These are phyloP conservation scores for Cecidostiba fungosa DNA, from an alignment of 2,888 invertebrate species.

Conservation along the genomic window DNA sequence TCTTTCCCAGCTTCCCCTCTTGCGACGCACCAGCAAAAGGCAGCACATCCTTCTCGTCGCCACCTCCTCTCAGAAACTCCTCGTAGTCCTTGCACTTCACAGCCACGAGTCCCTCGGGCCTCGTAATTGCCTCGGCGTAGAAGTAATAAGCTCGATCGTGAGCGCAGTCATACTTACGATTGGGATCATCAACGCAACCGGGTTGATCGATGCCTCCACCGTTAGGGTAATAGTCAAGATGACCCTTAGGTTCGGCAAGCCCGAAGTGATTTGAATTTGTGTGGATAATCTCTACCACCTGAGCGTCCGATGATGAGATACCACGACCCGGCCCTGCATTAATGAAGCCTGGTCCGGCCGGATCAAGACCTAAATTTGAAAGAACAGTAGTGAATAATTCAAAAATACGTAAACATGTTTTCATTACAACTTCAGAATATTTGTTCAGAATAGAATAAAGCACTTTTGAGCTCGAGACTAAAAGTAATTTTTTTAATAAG, in stretches of 20 bases:
- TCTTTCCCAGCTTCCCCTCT: background rate
- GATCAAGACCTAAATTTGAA: slow-evolving; percentile 65
- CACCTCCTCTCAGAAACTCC: background rate
- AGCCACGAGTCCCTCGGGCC: background rate
- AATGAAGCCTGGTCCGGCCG: slow-evolving; percentile 65
- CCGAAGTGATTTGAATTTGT: slow-evolving; percentile 67
- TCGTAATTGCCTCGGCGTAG: slow-evolving; percentile 66
- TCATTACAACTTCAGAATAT: too few species aligned
- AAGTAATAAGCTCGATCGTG: slow-evolving; percentile 65
- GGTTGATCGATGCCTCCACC: slow-evolving; percentile 64
- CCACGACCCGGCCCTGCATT: slow-evolving; percentile 39
- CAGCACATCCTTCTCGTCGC: background rate
- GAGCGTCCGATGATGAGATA: slow-evolving; percentile 62
- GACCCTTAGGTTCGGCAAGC: slow-evolving; percentile 56
- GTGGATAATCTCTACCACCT: slow-evolving; percentile 68
- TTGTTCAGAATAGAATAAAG: background rate
- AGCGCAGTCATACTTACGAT: slow-evolving; percentile 58
- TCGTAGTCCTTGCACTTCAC: slow-evolving; percentile 24
- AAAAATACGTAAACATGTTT: background rate
- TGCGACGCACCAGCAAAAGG: background rate
- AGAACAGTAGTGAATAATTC: background rate
- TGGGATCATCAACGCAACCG: slow-evolving; percentile 59
- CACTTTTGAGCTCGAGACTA: background rate
- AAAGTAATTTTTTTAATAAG: background rate
- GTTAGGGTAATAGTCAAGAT: slow-evolving; percentile 68